Percentiles rank a stretch among this genome's conserved stretches.
Evolutionary conservation across 2,888 invertebrate species (phyloP).

Genomic region (Pollenia griseotomentosa): DNA sequence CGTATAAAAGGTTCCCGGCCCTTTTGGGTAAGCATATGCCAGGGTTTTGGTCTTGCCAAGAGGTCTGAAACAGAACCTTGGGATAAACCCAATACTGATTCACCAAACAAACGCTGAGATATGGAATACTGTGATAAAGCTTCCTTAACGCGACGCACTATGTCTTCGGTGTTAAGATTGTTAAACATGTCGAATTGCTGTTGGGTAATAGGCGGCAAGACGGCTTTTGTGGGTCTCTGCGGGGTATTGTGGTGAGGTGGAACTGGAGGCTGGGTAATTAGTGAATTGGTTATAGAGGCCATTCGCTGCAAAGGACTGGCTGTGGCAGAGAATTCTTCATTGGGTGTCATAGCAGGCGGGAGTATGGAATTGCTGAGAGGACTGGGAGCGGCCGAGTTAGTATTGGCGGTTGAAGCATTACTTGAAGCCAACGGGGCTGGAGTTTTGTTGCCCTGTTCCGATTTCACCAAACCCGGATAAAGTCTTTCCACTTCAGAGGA

Average conservation of each 20-base stretch:
- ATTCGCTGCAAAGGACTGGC: conserved; percentile 98
- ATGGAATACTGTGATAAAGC: conserved; percentile 97
- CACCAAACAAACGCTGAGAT: conserved; percentile 98
- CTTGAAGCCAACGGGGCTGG: conserved; percentile 78
- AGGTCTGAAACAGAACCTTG: conserved; percentile 99
- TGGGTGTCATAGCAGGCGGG: conserved; percentile 92
- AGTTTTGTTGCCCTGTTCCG: conserved; percentile 85
- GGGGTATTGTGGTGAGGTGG: conserved; percentile 93
- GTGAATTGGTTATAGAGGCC: conserved; percentile 98
- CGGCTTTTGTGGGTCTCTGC: conserved; percentile 96
- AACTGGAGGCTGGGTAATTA: conserved; percentile 95
- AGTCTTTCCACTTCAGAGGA: conserved; percentile 79
- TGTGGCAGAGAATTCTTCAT: conserved; percentile 93
- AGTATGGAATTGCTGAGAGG: conserved; percentile 94
- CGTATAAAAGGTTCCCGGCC: conserved; percentile 98
- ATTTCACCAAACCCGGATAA: conserved; percentile 66
- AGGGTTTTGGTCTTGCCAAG: conserved; percentile 98
- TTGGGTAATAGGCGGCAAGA: conserved; percentile 98
- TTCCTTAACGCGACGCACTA: conserved; percentile 98
- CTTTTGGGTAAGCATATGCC: conserved; percentile 99
- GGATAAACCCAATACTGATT: conserved; percentile 97
- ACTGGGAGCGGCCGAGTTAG: conserved; percentile 92
- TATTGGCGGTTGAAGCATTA: conserved; percentile 76
- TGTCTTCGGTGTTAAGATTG: conserved; percentile 98
- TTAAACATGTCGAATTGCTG: conserved; percentile 99